Conservation (phyloP, 2,888 invertebrate genomes). For the Hypsopygia costalis region DNA sequence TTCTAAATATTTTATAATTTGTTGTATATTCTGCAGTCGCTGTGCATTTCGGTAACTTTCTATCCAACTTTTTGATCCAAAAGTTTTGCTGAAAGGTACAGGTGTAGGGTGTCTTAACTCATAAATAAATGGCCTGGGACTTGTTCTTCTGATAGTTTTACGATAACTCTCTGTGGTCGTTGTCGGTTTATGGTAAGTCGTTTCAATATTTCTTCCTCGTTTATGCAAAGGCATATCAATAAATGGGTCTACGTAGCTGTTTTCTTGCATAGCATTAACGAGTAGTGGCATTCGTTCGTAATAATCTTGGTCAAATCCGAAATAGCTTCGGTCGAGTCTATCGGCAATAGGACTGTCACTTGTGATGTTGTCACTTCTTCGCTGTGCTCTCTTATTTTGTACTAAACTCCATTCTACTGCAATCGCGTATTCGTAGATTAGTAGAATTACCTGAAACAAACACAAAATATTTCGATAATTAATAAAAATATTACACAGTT, state of each 20-base stretch:
- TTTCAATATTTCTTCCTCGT: constrained; percentile 24
- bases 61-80: constrained; percentile 60
- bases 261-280: constrained; percentile 70
- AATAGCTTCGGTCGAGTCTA: constrained; percentile 58
- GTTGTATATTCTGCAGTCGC: constrained; percentile 63
- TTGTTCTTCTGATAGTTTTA: constrained; percentile 54
- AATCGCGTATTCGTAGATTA: constrained; percentile 74
- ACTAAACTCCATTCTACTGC: constrained; percentile 68
- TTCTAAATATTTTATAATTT: constrained; percentile 67
- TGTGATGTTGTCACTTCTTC: constrained; percentile 26
- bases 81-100: constrained; percentile 58
- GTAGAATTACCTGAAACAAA: constrained; percentile 71
- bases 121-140: constrained; percentile 74
- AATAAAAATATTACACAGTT: too few species aligned
- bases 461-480: not conserved
- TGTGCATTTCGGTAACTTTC: constrained; percentile 68
- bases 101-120: constrained; percentile 62
- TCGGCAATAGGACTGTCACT: constrained; percentile 58
- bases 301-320: constrained; percentile 71
- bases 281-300: constrained; percentile 71
- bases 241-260: constrained; percentile 48
- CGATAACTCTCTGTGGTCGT: constrained; percentile 28
- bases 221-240: constrained; percentile 36
- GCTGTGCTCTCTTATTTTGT: constrained; percentile 46
- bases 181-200: constrained; percentile 21